phyloP scores from a whole-genome alignment of 2,888 invertebrate genomes.

The Orchesellides sinensis region DNA sequence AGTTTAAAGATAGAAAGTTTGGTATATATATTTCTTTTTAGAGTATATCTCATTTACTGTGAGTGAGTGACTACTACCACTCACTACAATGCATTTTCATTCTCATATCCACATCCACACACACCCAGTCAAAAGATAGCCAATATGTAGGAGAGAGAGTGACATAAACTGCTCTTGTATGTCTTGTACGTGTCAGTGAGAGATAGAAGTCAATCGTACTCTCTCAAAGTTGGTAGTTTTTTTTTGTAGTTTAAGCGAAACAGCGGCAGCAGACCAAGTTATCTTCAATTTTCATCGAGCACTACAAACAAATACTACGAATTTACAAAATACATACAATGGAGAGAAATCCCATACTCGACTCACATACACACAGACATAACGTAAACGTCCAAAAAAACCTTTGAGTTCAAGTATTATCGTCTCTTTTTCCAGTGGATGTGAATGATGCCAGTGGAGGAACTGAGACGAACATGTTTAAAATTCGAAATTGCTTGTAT shows the following conservation, averaged over 20 bases:
- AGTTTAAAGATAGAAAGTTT: background rate
- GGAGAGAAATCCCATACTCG: too few species aligned
- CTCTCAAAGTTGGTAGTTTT: conserved; percentile 27
- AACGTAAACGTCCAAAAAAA: conserved; percentile 22
- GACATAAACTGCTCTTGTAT: conserved; percentile 35
- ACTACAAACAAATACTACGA: background rate
- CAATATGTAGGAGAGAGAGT: conserved; percentile 20
- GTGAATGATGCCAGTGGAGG: conserved; percentile 47
- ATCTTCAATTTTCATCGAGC: conserved; percentile 36
- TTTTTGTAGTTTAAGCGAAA: too few species aligned
- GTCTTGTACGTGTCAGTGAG: conserved; percentile 48
- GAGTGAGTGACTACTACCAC: background rate
- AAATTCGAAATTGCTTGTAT: conserved; percentile 48
- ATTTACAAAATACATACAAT: too few species aligned
- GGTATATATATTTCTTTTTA: background rate
- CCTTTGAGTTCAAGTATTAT: conserved; percentile 30
- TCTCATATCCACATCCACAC: too few species aligned
- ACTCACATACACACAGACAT: conserved; percentile 7
- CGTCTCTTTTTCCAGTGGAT: conserved; percentile 13
- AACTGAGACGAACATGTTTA: conserved; percentile 57
- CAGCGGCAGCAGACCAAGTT: conserved; percentile 18
- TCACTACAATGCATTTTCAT: too few species aligned
- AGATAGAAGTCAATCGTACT: conserved; percentile 55
- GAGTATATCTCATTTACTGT: conserved; percentile 42
- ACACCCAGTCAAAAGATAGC: background rate